These are phyloP conservation scores for Amphiprion percula DNA, from an alignment of 2,113 vertebrate genomes.

Conservation along the genomic window DNA sequence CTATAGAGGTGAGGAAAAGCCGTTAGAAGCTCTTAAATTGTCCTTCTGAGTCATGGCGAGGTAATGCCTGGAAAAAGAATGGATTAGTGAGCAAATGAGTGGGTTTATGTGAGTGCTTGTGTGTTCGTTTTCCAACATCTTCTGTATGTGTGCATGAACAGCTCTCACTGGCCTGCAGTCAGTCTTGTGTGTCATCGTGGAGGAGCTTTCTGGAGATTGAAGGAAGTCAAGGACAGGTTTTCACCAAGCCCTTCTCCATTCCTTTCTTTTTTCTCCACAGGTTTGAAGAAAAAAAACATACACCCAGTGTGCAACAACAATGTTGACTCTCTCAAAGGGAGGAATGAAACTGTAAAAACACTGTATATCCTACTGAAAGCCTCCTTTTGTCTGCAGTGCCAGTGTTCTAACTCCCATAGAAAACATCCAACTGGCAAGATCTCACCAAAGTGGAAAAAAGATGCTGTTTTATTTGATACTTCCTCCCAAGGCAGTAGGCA, in stretches of 20 bases:
- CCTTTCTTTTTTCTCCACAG: slow-evolving; percentile 21
- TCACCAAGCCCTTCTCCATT: slow-evolving; percentile 29
- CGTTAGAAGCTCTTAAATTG: slow-evolving; percentile 29
- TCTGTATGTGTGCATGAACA: slow-evolving; percentile 40
- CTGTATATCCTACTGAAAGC: slow-evolving; percentile 67
- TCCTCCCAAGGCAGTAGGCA: slow-evolving; percentile 78
- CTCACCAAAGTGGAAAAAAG: slow-evolving; percentile 71
- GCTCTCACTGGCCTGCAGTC: slow-evolving; percentile 16
- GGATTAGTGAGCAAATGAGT: slow-evolving; percentile 6
- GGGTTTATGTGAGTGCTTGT: background rate
- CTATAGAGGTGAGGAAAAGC: slow-evolving; percentile 51
- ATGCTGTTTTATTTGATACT: slow-evolving; percentile 83
- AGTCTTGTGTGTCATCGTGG: background rate
- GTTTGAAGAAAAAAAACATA: slow-evolving; percentile 39
- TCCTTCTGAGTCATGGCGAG: slow-evolving; percentile 35
- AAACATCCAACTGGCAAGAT: slow-evolving; percentile 56
- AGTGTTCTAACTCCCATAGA: slow-evolving; percentile 55
- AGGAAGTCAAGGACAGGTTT: slow-evolving; percentile 8
- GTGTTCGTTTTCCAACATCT: slow-evolving; percentile 16
- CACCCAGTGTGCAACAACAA: slow-evolving; percentile 43
- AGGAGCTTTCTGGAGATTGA: slow-evolving; percentile 5
- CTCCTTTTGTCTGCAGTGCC: slow-evolving; percentile 55
- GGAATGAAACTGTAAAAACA: slow-evolving; percentile 65
- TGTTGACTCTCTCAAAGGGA: slow-evolving; percentile 57
- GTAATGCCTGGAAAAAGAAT: slow-evolving; percentile 23